Evolutionary conservation across 1,140 invertebrate genomes (phyloP).

Genomic region (Drosophila malerkotliana): DNA sequence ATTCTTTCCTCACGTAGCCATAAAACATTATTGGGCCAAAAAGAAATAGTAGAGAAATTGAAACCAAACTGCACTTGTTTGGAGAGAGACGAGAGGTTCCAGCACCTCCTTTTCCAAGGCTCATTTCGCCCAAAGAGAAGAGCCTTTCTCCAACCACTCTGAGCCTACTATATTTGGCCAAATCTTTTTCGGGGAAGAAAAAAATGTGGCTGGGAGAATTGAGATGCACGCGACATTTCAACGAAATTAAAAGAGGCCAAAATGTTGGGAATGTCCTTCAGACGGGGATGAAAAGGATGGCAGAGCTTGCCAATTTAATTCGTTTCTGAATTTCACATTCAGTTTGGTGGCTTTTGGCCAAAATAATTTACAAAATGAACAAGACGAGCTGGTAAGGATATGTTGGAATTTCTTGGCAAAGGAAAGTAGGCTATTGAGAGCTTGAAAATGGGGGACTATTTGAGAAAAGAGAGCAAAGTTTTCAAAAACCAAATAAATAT

Average conservation of each 20-base stretch:
- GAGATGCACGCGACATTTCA: constrained; percentile 56
- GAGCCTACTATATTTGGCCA: constrained; percentile 42
- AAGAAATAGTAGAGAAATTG: constrained; percentile 9
- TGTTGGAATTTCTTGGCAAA: constrained; percentile 3
- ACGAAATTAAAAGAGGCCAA: constrained; percentile 50
- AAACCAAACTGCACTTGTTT: constrained; percentile 52
- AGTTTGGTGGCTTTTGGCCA: constrained; percentile 41
- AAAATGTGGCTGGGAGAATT: constrained; percentile 8
- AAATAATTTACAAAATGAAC: too few species aligned
- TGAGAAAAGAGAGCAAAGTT: not conserved
- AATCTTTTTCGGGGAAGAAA: constrained; percentile 21
- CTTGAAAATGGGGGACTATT: not conserved
- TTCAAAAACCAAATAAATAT: constrained; percentile 22
- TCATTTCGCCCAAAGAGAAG: not conserved
- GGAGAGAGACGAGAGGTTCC: constrained; percentile 25
- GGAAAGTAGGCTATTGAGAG: not conserved
- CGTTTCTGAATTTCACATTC: constrained; percentile 44
- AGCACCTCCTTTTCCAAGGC: not conserved
- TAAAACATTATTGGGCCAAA: constrained; percentile 50
- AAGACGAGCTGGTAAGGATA: constrained; percentile 5
- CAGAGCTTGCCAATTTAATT: constrained; percentile 55
- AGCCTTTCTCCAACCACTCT: constrained; percentile 31
- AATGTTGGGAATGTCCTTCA: constrained; percentile 44
- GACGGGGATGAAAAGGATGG: not conserved
- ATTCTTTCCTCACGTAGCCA: constrained; percentile 47